Percentiles rank a stretch among this genome's conserved stretches.
Conservation (phyloP, 2,888 invertebrate genomes). For the Rotaria magnacalcarata region DNA sequence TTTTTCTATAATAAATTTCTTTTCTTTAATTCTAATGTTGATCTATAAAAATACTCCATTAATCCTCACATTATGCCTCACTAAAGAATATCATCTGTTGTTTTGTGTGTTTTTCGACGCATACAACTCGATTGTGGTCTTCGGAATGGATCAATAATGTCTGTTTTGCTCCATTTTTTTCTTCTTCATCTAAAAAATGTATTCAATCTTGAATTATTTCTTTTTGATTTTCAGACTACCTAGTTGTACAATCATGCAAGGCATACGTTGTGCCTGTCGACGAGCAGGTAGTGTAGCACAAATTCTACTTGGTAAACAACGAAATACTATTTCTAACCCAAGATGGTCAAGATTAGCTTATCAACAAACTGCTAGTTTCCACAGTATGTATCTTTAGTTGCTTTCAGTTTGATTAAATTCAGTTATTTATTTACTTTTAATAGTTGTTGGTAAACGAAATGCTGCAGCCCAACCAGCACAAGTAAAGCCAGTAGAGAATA, state of each 20-base stretch:
- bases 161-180: not conserved
- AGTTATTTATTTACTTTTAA: not conserved
- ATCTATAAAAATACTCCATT: not conserved
- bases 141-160: not conserved
- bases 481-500: not conserved
- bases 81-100: not conserved
- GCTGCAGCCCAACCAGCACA: not conserved
- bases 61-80: not conserved
- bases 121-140: not conserved
- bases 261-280: slow-evolving; percentile 2
- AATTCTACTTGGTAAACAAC: slow-evolving; percentile 12
- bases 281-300: slow-evolving; percentile 19
- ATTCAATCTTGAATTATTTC: not conserved
- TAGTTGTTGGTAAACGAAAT: slow-evolving; percentile 33
- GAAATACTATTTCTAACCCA: not conserved
- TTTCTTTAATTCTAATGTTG: not conserved
- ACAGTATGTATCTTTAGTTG: not conserved
- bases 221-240: not conserved
- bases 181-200: not conserved
- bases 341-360: slow-evolving; percentile 24
- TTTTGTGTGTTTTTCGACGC: not conserved
- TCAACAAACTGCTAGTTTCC: not conserved
- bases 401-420: not conserved
- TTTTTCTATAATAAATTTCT: not conserved
- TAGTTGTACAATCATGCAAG: slow-evolving; percentile 22